Conservation (phyloP, 2,888 invertebrate genomes). For the Agrypnus murinus region DNA sequence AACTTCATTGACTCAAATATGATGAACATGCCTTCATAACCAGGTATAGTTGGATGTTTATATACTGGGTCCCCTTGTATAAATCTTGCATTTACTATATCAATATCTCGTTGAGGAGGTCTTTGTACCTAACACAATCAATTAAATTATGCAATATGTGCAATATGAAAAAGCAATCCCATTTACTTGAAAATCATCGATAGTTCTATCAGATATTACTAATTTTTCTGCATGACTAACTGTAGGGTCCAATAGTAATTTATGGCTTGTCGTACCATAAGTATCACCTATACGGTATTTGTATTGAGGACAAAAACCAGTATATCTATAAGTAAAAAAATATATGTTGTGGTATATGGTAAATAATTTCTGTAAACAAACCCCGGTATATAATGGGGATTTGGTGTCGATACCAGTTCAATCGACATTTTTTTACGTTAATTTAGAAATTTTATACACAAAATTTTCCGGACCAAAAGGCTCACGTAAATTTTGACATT, state of each 20-base stretch:
- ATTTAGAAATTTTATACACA: constrained; percentile 24
- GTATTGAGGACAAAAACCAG: constrained; percentile 85
- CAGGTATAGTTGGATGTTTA: constrained; percentile 83
- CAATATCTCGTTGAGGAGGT: constrained; percentile 80
- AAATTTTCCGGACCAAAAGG: constrained; percentile 31
- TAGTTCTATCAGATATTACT: constrained; percentile 78
- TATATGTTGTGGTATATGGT: too few species aligned
- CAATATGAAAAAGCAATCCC: constrained; percentile 59
- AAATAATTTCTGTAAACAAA: too few species aligned
- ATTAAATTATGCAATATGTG: not conserved
- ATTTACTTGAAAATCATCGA: constrained; percentile 78
- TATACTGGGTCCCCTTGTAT: constrained; percentile 81
- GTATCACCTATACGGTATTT: constrained; percentile 84
- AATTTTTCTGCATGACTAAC: constrained; percentile 83
- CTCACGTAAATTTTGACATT: constrained; percentile 32
- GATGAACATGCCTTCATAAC: constrained; percentile 78
- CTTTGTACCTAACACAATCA: constrained; percentile 72
- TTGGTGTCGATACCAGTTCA: constrained; percentile 77
- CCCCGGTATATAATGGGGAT: constrained; percentile 86
- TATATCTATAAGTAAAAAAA: constrained; percentile 76
- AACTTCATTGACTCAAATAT: not conserved
- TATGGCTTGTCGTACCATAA: constrained; percentile 83
- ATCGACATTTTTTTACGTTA: constrained; percentile 56
- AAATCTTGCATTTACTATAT: constrained; percentile 78
- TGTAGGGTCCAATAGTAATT: constrained; percentile 83